phyloP scores from a whole-genome alignment of 2,888 invertebrate genomes.

The Drosophila macrospina region DNA sequence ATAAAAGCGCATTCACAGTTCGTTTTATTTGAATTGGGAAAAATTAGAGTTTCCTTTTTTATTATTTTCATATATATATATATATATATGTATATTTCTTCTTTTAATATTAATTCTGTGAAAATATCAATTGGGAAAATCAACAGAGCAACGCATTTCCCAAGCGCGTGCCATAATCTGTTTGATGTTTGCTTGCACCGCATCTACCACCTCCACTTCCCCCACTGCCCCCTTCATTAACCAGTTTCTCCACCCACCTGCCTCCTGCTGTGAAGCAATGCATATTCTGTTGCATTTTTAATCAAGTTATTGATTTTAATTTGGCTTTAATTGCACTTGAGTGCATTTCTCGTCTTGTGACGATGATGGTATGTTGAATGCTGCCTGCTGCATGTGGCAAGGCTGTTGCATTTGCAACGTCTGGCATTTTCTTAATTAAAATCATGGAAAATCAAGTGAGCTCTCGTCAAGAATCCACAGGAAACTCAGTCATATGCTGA shows the following conservation, averaged over 20 bases:
- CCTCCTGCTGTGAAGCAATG: neutral
- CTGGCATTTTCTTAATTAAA: constrained; percentile 73
- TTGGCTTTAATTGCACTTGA: constrained; percentile 76
- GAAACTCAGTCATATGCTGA: constrained; percentile 38
- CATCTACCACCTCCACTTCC: too few species aligned
- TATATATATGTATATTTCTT: neutral
- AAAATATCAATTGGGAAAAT: constrained; percentile 66
- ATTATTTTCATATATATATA: constrained; percentile 10
- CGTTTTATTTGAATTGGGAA: constrained; percentile 1
- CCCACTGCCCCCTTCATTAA: too few species aligned
- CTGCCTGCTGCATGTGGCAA: constrained; percentile 10
- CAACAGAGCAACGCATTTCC: constrained; percentile 47
- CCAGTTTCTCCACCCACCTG: neutral
- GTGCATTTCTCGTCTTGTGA: constrained; percentile 62
- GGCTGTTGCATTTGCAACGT: constrained; percentile 33
- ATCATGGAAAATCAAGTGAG: constrained; percentile 46
- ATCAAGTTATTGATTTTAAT: constrained; percentile 80
- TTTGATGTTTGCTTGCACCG: constrained; percentile 56
- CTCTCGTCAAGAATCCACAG: constrained; percentile 21
- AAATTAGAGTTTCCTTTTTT: constrained; percentile 5
- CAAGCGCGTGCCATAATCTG: constrained; percentile 66
- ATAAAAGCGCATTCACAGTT: constrained; percentile 33
- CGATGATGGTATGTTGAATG: constrained; percentile 15
- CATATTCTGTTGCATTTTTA: constrained; percentile 50
- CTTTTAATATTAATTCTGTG: constrained; percentile 41